Evolutionary conservation across 2,888 invertebrate genomes (phyloP).

Genomic region (Glyphotaelius pellucidus): DNA sequence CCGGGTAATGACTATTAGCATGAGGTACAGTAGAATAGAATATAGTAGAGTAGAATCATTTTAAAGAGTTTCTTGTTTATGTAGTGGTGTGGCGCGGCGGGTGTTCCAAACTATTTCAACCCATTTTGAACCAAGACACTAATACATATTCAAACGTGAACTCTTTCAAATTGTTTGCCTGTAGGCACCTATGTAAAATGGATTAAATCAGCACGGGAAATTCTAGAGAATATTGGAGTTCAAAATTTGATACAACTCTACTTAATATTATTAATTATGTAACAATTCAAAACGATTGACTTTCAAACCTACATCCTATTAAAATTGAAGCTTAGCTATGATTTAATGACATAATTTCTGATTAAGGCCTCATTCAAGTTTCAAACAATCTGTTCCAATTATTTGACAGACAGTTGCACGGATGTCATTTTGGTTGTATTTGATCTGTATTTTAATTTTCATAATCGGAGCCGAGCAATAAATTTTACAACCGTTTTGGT

Average conservation of each 20-base stretch:
- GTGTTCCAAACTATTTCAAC: no score
- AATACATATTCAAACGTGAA: no score
- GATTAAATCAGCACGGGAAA: neutral
- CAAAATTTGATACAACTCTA: no score
- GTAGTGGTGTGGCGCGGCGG: no score
- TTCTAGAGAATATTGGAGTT: neutral
- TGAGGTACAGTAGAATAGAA: no score
- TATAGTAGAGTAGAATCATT: no score
- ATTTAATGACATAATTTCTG: neutral
- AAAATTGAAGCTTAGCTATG: neutral
- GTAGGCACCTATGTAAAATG: no score
- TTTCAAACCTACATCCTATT: neutral
- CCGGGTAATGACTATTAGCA: neutral
- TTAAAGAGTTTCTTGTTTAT: no score
- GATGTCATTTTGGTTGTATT: constrained; percentile 6
- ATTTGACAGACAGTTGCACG: neutral
- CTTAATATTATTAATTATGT: neutral
- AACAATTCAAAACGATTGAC: neutral
- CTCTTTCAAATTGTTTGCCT: no score
- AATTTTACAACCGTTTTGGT: neutral
- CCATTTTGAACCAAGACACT: no score
- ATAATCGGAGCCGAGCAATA: constrained; percentile 16
- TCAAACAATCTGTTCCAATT: constrained; percentile 8
- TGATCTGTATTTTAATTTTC: neutral
- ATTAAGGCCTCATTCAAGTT: neutral